Evolutionary conservation across 2,888 invertebrate species (phyloP), one percentile per base, ranked within the genome.

Genomic region (Pandemis cinnamomeana): DNA sequence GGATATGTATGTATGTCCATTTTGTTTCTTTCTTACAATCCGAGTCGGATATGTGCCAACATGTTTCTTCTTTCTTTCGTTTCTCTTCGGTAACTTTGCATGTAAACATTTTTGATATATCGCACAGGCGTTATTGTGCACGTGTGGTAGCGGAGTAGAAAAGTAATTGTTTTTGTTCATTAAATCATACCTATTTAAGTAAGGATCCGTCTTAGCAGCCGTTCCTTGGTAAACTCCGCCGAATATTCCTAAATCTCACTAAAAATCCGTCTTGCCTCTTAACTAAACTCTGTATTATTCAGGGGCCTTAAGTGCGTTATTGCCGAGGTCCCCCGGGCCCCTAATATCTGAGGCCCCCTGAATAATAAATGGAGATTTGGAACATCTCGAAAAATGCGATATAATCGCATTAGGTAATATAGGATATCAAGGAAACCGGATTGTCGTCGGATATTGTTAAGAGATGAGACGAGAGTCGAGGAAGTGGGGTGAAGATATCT

Each of bases 231-330:
- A 8, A 51, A 46, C 46, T 27, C 27, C 4, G 6, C 27, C 8
- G n/a, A 63, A 63, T 36, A 36, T 10, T 53, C 67, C n/a, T 2
- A 53, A 67, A 53, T 53, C 53, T 51, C 41, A 53, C 67, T 66
- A 70, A 73, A 73, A 73, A 73, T 53, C 69, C 67, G 41, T 69
- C 71, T 61, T 27, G 61, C 64, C 64, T 73, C 60, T 70, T 60
- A 73, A 69, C 72, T 66, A 51, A 67, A 11, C 7, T 10, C 42
- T 74, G 42, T 51, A 74, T 74, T 74, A 74, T 74, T 71, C 70
- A 74, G 70, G 11, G 61, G 60, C 20, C 74, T 74, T 74, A 74
- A 74, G 74, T 74, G 74, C 74, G 71, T 70, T 74, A 74, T 71
- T 71, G 74, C 66, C 36, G 58, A 51, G 58, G 44, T 60, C 66